phyloP scores from a whole-genome alignment of 64 coral and sea anemone genomes.

The Actinia tenebrosa region DNA sequence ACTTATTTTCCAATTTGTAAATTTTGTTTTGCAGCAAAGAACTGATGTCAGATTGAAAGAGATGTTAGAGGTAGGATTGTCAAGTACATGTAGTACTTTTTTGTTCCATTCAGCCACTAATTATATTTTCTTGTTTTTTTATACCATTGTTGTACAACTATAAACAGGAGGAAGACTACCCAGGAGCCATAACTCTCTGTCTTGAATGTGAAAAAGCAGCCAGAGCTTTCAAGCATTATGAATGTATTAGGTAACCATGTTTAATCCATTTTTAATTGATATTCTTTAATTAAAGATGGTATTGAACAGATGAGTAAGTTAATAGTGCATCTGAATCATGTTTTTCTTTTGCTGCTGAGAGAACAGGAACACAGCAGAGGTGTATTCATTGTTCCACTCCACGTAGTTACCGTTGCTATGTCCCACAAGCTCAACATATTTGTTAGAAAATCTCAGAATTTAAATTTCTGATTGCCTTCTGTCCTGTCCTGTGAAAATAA shows the following conservation, averaged over 20 bases:
- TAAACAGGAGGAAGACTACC: conserved; percentile 89
- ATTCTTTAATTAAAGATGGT: too few species aligned
- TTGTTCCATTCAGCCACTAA: neutral
- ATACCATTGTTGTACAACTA: neutral
- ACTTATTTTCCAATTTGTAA: too few species aligned
- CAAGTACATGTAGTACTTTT: neutral
- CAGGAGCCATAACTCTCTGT: conserved; percentile 92
- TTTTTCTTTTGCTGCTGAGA: too few species aligned
- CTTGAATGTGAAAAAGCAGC: conserved; percentile 97
- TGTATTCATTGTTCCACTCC: too few species aligned
- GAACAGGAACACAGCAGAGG: too few species aligned
- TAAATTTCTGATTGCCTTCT: too few species aligned
- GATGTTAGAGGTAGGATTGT: conserved; percentile 75
- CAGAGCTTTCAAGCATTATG: conserved; percentile 96
- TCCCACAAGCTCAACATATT: too few species aligned
- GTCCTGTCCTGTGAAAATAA: too few species aligned
- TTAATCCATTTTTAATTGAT: neutral
- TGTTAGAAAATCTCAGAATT: too few species aligned
- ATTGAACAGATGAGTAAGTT: too few species aligned
- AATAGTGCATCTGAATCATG: too few species aligned
- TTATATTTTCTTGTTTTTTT: neutral
- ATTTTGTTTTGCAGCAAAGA: conserved; percentile 69
- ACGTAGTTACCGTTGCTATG: too few species aligned
- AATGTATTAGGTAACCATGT: conserved; percentile 70
- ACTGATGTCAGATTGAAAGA: conserved; percentile 95